Evolutionary conservation across 2,797 vertebrate species (phyloP).

Genomic region (Xerus rutilus): DNA sequence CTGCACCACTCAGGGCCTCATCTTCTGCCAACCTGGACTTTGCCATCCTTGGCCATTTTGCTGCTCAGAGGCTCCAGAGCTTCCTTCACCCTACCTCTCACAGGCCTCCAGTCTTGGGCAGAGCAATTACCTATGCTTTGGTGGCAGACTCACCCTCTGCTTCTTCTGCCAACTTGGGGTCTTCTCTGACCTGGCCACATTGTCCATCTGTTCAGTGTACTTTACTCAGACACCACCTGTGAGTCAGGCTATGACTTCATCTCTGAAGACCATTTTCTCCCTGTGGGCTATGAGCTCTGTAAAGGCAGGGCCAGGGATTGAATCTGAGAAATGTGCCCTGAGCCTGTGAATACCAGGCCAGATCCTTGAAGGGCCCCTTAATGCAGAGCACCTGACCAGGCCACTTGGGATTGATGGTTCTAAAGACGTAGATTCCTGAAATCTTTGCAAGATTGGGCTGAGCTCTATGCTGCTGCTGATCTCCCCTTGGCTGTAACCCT

Average conservation of each 20-base stretch:
- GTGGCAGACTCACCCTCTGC: not conserved
- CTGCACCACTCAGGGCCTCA: too few relatives aligned
- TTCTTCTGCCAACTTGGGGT: not conserved
- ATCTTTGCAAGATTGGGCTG: not conserved
- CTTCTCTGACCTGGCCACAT: not conserved
- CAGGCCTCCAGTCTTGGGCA: too few relatives aligned
- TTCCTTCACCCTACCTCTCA: too few relatives aligned
- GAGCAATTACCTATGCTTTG: not conserved
- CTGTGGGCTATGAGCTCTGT: too few relatives aligned
- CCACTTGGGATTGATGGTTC: not conserved
- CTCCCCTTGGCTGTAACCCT: not conserved
- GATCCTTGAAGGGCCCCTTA: too few relatives aligned
- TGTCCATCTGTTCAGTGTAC: not conserved
- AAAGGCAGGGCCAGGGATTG: too few relatives aligned
- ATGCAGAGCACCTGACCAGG: not conserved
- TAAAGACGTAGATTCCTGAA: not conserved
- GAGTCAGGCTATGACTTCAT: not conserved
- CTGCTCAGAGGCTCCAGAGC: not conserved
- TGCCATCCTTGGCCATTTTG: fast-evolving
- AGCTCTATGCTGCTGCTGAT: too few relatives aligned
- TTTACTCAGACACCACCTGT: not conserved
- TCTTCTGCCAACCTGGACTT: too few relatives aligned
- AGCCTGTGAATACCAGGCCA: not conserved
- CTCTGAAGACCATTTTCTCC: not conserved
- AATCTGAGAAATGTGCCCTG: not conserved